Conservation (phyloP, 2,888 invertebrate genomes). For the Lasioglossum lativentre region DNA sequence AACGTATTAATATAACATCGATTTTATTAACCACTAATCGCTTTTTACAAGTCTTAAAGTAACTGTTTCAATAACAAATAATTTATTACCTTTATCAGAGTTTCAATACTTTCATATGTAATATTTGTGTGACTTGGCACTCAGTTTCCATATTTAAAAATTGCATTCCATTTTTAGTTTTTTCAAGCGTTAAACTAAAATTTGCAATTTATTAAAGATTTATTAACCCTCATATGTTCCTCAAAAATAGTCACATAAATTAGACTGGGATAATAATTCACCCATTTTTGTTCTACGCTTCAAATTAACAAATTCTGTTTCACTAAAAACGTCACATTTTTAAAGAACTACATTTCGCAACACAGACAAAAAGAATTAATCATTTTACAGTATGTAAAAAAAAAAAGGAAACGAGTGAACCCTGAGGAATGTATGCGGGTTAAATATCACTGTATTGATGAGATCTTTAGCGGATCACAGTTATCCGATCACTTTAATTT, state of each 20-base stretch:
- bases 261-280: neutral
- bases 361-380: neutral
- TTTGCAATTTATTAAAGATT: neutral
- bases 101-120: neutral
- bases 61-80: neutral
- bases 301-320: neutral
- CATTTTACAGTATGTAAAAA: neutral
- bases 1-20: neutral
- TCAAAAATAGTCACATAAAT: neutral
- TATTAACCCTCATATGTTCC: neutral
- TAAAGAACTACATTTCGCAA: neutral
- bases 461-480: neutral
- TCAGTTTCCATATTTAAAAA: neutral
- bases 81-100: neutral
- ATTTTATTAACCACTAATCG: neutral
- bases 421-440: neutral
- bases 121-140: neutral
- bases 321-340: neutral
- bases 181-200: neutral
- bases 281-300: neutral
- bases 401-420: neutral
- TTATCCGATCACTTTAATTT: neutral
- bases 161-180: neutral
- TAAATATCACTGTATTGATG: neutral
- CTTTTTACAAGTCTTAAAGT: constrained; percentile 4